These are phyloP conservation scores for Rotaria sp. DNA, from an alignment of 2,888 invertebrate genomes.

Conservation along the genomic window DNA sequence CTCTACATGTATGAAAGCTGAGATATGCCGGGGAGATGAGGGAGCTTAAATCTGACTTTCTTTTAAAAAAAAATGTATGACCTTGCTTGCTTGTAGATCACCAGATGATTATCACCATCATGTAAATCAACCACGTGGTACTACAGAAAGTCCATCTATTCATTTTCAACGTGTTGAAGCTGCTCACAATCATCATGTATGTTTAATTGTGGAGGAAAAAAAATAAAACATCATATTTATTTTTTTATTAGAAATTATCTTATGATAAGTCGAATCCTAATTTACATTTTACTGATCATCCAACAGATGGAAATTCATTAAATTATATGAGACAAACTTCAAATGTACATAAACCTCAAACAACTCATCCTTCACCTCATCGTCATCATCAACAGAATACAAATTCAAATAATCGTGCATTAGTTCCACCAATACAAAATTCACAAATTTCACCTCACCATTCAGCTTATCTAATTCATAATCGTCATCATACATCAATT, in stretches of 20 bases:
- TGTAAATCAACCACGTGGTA: not conserved
- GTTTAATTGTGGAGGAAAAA: not conserved
- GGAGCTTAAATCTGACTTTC: too few relatives aligned
- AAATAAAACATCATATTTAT: not conserved
- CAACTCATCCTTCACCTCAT: not conserved
- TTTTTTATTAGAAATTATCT: not conserved
- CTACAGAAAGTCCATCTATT: not conserved
- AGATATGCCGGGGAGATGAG: too few relatives aligned
- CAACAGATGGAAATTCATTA: not conserved
- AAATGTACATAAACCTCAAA: not conserved
- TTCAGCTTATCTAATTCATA: not conserved
- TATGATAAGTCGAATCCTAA: not conserved
- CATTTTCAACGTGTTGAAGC: slow-evolving; percentile 7
- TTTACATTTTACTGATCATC: not conserved
- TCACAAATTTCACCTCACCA: slow-evolving; percentile 11
- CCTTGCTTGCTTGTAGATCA: not conserved
- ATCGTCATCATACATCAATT: not conserved
- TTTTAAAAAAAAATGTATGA: too few relatives aligned
- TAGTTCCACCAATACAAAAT: not conserved
- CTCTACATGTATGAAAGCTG: too few relatives aligned
- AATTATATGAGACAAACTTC: not conserved
- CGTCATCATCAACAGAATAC: not conserved
- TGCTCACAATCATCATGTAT: not conserved
- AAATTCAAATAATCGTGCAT: not conserved
- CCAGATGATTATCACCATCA: slow-evolving; percentile 14